Evolutionary conservation across 2,888 invertebrate species (phyloP), one percentile per base, ranked within the genome.

Genomic region (Synergus itoensis): DNA sequence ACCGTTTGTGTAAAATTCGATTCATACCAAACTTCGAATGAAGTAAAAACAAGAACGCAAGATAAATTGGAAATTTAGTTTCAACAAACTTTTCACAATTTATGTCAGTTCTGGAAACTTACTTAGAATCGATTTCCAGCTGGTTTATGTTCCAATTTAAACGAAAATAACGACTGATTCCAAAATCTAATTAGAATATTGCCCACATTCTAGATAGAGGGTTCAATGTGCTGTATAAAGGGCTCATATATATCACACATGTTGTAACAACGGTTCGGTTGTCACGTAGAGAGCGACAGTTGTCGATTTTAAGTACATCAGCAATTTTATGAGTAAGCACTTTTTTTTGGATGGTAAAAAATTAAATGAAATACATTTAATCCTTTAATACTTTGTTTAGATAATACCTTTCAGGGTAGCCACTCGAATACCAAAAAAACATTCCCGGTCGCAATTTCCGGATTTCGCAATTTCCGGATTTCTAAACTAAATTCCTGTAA

Each of bases 71-170:
- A 48, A 45, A 48, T 69, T 69, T 16, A 28, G 48, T 69, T 69
- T 69, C 69, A 69, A 69, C 21, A 48, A 48, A 69, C 69, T 69
- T 69, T 43, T 69, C 8, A 45, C 5, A 69, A 69, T 48, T 69
- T 28, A 48, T 45, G 69, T 14, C 14, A 28, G 18, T 69, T 67
- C 43, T 21, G 12, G 45, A 69, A 45, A 43, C 7, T 69, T 48
- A 43, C 28, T 48, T 48, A 14, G 14, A 48, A 69, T 28, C 28
- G 28, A 48, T 28, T 69, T 69, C 69, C 69, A 48, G 48, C 69
- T 69, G 45, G 12, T 28, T 9, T 16, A 43, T 21, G 28, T 45
- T 28, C 28, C 11, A 21, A 45, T 69, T 45, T 69, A 16, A 69
- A 48, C 28, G 28, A 45, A 18, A 43, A 45, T 7, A 48, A 21